A percentile compares a stretch with the other conserved stretches of the same genome.
phyloP scores from a whole-genome alignment of 2,113 vertebrate genomes.

The Balaenoptera acutorostrata region DNA sequence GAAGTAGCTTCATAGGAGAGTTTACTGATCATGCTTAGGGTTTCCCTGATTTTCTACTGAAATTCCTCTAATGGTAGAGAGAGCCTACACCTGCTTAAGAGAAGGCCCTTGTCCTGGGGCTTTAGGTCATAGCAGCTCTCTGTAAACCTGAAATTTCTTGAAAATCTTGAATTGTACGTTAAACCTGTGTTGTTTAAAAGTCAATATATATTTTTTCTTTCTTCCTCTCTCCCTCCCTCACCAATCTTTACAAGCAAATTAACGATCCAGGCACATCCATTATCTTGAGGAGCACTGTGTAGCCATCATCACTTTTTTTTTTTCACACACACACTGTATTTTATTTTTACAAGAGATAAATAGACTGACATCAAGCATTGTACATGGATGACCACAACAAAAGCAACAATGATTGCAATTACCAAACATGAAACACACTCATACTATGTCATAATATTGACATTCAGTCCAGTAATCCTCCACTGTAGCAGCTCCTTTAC shows the following conservation, averaged over 20 bases:
- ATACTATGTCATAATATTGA: too few relatives aligned
- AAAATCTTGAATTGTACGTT: not conserved
- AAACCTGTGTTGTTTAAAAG: not conserved
- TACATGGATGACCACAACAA: too few relatives aligned
- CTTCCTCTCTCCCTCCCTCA: not conserved
- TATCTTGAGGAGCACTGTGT: not conserved
- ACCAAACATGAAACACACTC: too few relatives aligned
- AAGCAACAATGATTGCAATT: too few relatives aligned
- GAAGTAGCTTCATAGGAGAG: not conserved
- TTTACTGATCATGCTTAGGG: not conserved
- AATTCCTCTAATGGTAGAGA: not conserved
- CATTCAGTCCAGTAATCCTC: too few relatives aligned
- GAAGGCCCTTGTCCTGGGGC: not conserved
- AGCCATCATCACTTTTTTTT: not conserved
- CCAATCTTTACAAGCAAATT: not conserved
- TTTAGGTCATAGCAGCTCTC: not conserved
- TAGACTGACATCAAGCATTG: too few relatives aligned
- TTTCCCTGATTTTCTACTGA: not conserved
- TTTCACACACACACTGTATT: too few relatives aligned
- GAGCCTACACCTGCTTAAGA: not conserved
- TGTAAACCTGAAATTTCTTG: not conserved
- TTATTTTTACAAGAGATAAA: too few relatives aligned
- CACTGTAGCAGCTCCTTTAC: too few relatives aligned
- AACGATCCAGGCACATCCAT: not conserved
- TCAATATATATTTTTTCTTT: not conserved